Evolutionary conservation across 2,113 vertebrate species (phyloP).

Genomic region (Merops nubicus): DNA sequence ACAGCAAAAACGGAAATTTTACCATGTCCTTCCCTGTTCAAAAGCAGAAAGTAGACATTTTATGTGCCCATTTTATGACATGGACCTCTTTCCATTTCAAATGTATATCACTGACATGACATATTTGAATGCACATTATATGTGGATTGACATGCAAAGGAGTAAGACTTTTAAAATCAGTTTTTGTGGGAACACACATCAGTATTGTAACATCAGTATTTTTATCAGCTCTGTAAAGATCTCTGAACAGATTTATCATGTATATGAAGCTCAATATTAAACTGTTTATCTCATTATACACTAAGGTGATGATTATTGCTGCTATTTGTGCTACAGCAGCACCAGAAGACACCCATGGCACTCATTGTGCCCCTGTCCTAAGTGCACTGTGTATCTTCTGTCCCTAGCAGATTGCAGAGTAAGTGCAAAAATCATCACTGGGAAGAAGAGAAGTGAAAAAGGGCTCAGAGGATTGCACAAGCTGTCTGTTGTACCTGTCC

Average conservation of each 20-base stretch:
- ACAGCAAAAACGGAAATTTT: slow-evolving; percentile 94
- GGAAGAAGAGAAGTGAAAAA: background rate
- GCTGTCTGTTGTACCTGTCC: background rate
- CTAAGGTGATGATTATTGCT: background rate
- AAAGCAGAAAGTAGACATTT: slow-evolving; percentile 44
- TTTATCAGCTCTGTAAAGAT: background rate
- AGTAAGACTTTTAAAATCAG: background rate
- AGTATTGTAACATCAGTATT: too few species aligned
- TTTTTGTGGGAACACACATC: background rate
- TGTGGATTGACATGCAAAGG: background rate
- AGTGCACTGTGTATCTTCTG: background rate
- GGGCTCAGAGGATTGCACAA: background rate
- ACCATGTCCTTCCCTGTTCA: slow-evolving; percentile 91
- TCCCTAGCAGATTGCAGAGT: background rate
- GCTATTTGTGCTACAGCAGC: background rate
- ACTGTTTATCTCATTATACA: background rate
- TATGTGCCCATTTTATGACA: background rate
- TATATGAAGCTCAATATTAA: background rate
- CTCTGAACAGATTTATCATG: background rate
- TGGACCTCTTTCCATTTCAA: background rate
- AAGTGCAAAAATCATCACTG: background rate
- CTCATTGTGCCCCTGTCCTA: background rate
- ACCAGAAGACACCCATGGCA: background rate
- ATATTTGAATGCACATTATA: background rate
- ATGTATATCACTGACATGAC: background rate